These are phyloP conservation scores for Apodemus agrarius DNA, from an alignment of 2,797 vertebrate genomes.

Conservation along the genomic window DNA sequence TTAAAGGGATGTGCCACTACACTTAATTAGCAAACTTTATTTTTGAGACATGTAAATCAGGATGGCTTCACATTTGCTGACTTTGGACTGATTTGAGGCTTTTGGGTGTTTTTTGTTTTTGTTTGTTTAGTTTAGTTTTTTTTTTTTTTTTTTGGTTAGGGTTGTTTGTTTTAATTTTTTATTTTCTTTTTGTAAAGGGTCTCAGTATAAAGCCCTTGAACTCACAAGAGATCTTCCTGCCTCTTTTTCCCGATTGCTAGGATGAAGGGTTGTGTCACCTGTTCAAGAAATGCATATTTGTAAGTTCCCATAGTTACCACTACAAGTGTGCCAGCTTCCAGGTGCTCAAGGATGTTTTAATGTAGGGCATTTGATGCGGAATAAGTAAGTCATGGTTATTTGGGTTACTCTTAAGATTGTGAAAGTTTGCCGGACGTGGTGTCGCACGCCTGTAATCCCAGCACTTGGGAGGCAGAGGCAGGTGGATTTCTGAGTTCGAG, in stretches of 20 bases:
- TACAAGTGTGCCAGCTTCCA: background rate
- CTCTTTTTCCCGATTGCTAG: background rate
- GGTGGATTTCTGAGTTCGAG: too few species aligned
- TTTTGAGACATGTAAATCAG: background rate
- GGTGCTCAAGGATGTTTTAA: background rate
- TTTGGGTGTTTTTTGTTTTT: background rate
- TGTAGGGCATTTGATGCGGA: background rate
- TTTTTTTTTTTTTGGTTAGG: too few species aligned
- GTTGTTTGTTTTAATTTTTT: background rate
- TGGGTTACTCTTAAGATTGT: background rate
- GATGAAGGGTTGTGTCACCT: background rate
- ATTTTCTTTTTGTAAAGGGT: background rate
- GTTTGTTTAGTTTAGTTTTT: background rate
- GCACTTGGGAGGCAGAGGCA: too few species aligned
- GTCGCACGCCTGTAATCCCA: too few species aligned
- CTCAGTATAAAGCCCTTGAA: background rate
- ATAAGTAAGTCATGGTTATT: background rate
- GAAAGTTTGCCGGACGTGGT: too few species aligned
- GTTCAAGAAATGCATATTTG: background rate
- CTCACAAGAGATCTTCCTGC: background rate
- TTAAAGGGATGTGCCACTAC: background rate
- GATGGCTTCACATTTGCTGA: background rate
- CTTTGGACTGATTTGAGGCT: background rate
- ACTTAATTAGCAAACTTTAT: background rate
- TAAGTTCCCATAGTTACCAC: background rate